Evolutionary conservation across 1,140 invertebrate species (phyloP).

Genomic region (Leptinotarsa undecemlineata): DNA sequence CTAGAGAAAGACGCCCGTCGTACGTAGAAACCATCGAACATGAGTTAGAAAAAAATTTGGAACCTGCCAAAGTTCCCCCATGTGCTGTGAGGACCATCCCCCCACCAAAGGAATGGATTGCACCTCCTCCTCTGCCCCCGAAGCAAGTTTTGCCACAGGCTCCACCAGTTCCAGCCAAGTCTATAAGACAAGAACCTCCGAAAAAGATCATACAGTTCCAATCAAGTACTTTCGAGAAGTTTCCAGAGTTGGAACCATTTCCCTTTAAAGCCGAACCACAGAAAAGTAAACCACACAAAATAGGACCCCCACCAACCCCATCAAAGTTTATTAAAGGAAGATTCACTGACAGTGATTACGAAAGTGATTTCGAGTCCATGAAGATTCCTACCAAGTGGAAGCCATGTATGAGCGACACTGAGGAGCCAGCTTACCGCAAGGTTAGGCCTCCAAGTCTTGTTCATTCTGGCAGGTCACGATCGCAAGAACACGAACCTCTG

Average conservation of each 20-base stretch:
- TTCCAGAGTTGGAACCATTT: constrained; percentile 61
- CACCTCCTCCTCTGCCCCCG: constrained; percentile 55
- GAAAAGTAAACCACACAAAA: constrained; percentile 51
- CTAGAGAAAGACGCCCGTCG: constrained; percentile 54
- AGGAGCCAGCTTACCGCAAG: constrained; percentile 63
- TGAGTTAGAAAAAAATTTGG: constrained; percentile 60
- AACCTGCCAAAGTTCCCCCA: constrained; percentile 60
- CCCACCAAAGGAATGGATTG: constrained; percentile 50
- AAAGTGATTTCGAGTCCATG: constrained; percentile 67
- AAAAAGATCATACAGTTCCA: constrained; percentile 41
- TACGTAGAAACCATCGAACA: constrained; percentile 63
- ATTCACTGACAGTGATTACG: constrained; percentile 71
- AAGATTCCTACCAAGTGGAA: constrained; percentile 64
- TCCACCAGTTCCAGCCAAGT: constrained; percentile 55
- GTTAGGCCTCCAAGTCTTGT: constrained; percentile 59
- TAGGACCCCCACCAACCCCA: constrained; percentile 61
- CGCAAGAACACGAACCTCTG: constrained; percentile 61
- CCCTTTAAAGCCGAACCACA: constrained; percentile 58
- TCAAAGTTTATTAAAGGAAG: constrained; percentile 66
- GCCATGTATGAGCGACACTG: constrained; percentile 68
- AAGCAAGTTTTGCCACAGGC: constrained; percentile 57
- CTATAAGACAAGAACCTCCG: constrained; percentile 44
- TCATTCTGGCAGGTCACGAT: constrained; percentile 57
- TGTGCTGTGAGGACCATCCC: constrained; percentile 60
- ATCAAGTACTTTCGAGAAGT: constrained; percentile 53